Conservation (phyloP, 2,113 vertebrate species). For the Chionodraco myersi region DNA sequence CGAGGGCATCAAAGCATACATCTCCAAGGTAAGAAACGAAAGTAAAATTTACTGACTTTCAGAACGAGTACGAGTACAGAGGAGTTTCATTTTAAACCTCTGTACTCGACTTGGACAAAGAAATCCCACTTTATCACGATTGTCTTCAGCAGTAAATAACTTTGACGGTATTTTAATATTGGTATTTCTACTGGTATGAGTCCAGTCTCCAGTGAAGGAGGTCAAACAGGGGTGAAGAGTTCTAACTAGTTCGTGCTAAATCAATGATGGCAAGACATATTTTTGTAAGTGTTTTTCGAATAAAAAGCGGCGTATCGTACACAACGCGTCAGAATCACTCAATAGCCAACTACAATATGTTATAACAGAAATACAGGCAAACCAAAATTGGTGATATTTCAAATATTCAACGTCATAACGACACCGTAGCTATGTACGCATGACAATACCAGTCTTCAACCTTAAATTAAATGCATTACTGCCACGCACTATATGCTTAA, state of each 20-base stretch:
- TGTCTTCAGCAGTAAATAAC: no score
- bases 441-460: no score
- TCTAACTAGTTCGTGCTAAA: background rate
- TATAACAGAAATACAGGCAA: background rate
- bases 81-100: no score
- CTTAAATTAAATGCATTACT: no score
- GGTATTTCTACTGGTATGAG: background rate
- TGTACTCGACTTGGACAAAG: background rate
- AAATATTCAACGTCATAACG: no score
- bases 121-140: background rate
- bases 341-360: background rate
- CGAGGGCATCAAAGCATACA: conserved; percentile 87
- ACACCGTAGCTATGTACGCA: no score
- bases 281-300: background rate
- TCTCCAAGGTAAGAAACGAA: conserved; percentile 84
- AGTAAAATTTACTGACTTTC: no score
- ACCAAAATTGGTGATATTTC: background rate
- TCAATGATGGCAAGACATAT: background rate
- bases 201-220: background rate
- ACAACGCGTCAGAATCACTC: background rate
- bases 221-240: background rate
- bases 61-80: no score
- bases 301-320: background rate
- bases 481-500: no score
- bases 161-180: background rate